Evolutionary conservation across 2,888 invertebrate genomes (phyloP).

Genomic region (Hirtodrosophila cameraria): DNA sequence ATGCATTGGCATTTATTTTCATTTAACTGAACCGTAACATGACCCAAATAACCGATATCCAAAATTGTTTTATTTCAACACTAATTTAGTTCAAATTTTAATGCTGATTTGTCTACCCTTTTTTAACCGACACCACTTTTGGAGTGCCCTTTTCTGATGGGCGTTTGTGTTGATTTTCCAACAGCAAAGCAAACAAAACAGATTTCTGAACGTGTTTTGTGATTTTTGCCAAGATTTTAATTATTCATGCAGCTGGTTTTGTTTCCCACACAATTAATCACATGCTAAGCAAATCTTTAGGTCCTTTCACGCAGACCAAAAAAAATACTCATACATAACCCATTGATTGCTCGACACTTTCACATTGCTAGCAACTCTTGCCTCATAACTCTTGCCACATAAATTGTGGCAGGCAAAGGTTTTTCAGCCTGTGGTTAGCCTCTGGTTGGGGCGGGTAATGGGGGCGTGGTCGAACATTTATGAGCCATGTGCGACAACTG

Average conservation of each 20-base stretch:
- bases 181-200: slow-evolving; percentile 39
- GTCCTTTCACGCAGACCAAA: slow-evolving; percentile 1
- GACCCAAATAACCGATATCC: slow-evolving; percentile 55
- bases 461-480: slow-evolving; percentile 57
- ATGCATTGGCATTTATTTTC: slow-evolving; percentile 47
- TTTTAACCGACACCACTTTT: too few species aligned
- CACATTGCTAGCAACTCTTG: slow-evolving; percentile 7
- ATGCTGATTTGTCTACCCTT: slow-evolving; percentile 64
- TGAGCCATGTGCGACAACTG: slow-evolving; percentile 77
- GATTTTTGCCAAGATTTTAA: slow-evolving; percentile 69
- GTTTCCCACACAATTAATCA: slow-evolving; percentile 64
- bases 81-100: slow-evolving; percentile 64
- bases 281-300: slow-evolving; percentile 47
- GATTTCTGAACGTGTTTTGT: slow-evolving; percentile 47
- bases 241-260: slow-evolving; percentile 71
- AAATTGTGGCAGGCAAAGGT: slow-evolving; percentile 67
- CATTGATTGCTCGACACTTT: slow-evolving; percentile 56
- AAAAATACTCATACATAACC: slow-evolving; percentile 34
- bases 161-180: slow-evolving; percentile 45
- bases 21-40: slow-evolving; percentile 54
- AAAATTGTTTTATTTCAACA: slow-evolving; percentile 74
- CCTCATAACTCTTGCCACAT: slow-evolving; percentile 20
- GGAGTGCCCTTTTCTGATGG: slow-evolving; percentile 14
- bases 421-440: slow-evolving; percentile 62
- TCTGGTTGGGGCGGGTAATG: neutral